Conservation (phyloP, 2,888 invertebrate genomes). For the Luperina testacea region DNA sequence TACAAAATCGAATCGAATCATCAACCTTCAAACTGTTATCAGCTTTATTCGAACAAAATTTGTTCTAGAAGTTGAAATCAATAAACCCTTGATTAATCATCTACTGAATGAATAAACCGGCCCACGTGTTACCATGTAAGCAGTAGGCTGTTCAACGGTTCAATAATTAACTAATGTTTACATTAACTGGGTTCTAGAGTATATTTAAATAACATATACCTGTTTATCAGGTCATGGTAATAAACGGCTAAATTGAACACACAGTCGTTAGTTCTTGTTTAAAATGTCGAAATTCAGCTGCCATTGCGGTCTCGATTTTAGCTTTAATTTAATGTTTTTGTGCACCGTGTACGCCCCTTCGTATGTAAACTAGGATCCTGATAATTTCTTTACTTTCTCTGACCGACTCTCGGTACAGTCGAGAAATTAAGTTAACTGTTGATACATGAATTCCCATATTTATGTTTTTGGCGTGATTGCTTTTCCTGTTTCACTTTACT, state of each 20-base stretch:
- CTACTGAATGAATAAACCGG: slow-evolving; percentile 39
- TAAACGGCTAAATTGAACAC: slow-evolving; percentile 60
- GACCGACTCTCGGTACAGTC: slow-evolving; percentile 60
- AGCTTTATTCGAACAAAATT: slow-evolving; percentile 13
- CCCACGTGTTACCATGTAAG: slow-evolving; percentile 56
- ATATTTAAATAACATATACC: slow-evolving; percentile 56
- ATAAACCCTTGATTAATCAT: slow-evolving; percentile 44
- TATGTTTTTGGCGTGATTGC: slow-evolving; percentile 40
- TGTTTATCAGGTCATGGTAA: slow-evolving; percentile 66
- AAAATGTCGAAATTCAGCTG: slow-evolving; percentile 53
- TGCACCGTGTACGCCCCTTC: slow-evolving; percentile 23
- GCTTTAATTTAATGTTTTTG: slow-evolving; percentile 25
- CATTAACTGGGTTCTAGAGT: slow-evolving; percentile 58
- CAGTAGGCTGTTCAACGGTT: slow-evolving; percentile 45
- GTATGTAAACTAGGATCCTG: slow-evolving; percentile 65
- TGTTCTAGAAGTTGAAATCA: slow-evolving; percentile 20
- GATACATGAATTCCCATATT: slow-evolving; percentile 49
- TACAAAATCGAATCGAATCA: slow-evolving; percentile 9
- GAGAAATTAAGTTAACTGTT: slow-evolving; percentile 57
- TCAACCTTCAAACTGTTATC: slow-evolving; percentile 15
- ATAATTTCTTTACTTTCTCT: slow-evolving; percentile 68
- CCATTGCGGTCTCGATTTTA: slow-evolving; percentile 18
- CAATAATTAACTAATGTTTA: slow-evolving; percentile 66
- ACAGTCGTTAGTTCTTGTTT: slow-evolving; percentile 52
- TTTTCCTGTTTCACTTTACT: slow-evolving; percentile 49